Evolutionary conservation across 2,888 invertebrate genomes (phyloP).

Genomic region (Ectemnius continuus): DNA sequence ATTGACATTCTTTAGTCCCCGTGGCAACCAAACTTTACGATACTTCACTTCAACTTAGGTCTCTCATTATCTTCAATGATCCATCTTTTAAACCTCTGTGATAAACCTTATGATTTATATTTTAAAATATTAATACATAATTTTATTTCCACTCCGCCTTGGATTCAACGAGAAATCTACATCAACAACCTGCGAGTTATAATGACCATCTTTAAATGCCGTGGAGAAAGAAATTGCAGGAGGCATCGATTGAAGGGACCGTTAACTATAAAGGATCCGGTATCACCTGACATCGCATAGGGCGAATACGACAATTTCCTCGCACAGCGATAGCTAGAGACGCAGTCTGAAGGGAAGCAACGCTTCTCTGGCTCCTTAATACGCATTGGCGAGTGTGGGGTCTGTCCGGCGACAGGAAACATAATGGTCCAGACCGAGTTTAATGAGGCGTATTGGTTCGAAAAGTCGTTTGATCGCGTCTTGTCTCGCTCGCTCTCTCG

Average conservation of each 20-base stretch:
- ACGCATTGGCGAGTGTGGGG: not conserved
- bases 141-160: no score
- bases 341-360: slow-evolving; percentile 10
- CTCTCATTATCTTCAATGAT: no score
- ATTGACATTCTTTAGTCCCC: no score
- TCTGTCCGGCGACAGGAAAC: slow-evolving; percentile 19
- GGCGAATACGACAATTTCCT: slow-evolving; percentile 46
- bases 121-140: no score
- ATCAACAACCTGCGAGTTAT: no score
- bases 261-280: slow-evolving; percentile 28
- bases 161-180: no score
- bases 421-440: slow-evolving; percentile 38
- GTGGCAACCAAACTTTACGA: no score
- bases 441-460: slow-evolving; percentile 39
- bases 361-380: slow-evolving; percentile 18
- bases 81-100: no score
- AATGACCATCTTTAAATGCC: no score
- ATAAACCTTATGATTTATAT: no score
- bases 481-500: not conserved
- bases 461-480: slow-evolving; percentile 26
- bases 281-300: slow-evolving; percentile 15
- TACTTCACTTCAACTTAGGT: no score
- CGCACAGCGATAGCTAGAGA: slow-evolving; percentile 12
- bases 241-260: not conserved
- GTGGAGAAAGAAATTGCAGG: no score